These are phyloP conservation scores for Bubo scandiacus DNA, from an alignment of 2,113 vertebrate species.

Conservation along the genomic window DNA sequence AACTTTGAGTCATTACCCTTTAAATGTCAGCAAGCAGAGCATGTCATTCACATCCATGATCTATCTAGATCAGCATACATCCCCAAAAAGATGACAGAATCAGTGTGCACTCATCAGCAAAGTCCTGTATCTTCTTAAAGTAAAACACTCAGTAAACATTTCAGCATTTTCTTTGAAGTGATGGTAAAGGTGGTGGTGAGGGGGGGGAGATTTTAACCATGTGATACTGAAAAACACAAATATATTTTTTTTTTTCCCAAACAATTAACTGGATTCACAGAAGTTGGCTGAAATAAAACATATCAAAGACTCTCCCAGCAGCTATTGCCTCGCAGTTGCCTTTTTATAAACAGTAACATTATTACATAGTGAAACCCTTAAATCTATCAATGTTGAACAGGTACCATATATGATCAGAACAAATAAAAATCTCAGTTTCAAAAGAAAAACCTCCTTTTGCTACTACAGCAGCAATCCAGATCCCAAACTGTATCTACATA, in stretches of 20 bases:
- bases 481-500: not conserved
- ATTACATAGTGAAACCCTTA: not conserved
- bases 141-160: not conserved
- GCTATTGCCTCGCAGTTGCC: not conserved
- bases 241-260: not conserved
- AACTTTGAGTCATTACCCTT: constrained; percentile 7
- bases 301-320: not conserved
- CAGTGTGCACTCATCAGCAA: not conserved
- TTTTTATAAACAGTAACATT: not conserved
- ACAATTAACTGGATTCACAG: not conserved
- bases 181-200: not conserved
- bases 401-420: not conserved
- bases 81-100: not conserved
- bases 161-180: not conserved
- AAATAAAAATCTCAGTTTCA: not conserved
- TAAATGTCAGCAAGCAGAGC: not conserved
- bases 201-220: not conserved
- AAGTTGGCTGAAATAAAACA: not conserved
- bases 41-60: not conserved
- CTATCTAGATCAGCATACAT: not conserved
- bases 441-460: not conserved
- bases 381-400: not conserved
- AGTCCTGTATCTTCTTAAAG: not conserved
- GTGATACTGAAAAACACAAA: not conserved
- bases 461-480: not conserved